Evolutionary conservation across 2,113 vertebrate species (phyloP), one percentile per base, ranked within the genome.

Genomic region (Sylvia atricapilla): DNA sequence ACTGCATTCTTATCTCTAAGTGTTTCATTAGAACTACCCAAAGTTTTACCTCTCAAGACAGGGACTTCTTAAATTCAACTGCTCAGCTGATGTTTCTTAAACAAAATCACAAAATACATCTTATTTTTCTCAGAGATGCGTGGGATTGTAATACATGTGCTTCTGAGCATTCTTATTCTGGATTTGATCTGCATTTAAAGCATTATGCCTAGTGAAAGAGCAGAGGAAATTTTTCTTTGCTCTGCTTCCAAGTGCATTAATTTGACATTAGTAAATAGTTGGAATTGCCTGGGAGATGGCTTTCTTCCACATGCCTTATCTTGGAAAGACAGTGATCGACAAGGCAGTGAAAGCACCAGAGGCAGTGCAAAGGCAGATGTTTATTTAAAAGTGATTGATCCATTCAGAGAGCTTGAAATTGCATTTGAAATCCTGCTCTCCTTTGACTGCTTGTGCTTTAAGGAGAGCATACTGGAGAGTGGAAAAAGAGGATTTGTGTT

Each of bases 251-350:
- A 96, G 86, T 87, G 90, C 88, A 89, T 95, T 95, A 93, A 95
- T 96, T 93, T 96, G 95, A 84, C 93, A 84, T 75, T 96, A 92
- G 96, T 94, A 93, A 94, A 96, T 94, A 94, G 90, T 63, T 90
- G 83, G 90, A 93, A 94, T 86, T 94, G 94, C 92, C 91, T 95
- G 90, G 58, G 80, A 96, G 90, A 96, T 96, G 94, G 93, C 93
- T 95, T 96, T 96, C 90, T 95, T 96, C 90, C 92, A 96, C 80
- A 50, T 2, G 83, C 86, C 93, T 96, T 96, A 91, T 97, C 95
- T 89, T 92, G 86, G 80, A 94, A 93, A 94, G 92, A 89, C 93
- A 95, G 93, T 95, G 93, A 96, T 95, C 90, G 94, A 96, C 94
- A 97, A 95, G 92, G 83, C 93, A 95, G 76, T 84, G 86, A 90